Evolutionary conservation across 2,888 invertebrate species (phyloP).

Genomic region (Drosophila paucipuncta): DNA sequence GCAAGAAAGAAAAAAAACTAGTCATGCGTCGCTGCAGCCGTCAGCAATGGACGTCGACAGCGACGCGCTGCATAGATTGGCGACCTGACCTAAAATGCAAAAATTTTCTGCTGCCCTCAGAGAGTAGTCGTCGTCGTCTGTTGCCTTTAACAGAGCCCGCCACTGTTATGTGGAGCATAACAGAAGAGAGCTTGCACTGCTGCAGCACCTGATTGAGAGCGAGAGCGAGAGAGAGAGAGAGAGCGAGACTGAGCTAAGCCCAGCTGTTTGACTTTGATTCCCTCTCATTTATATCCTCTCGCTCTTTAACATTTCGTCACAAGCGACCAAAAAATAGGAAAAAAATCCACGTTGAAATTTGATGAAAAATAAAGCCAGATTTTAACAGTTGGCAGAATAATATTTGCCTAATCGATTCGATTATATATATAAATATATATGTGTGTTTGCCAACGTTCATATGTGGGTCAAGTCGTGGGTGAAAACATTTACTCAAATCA

Average conservation of each 20-base stretch:
- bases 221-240: neutral
- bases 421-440: neutral
- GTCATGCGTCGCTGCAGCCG: slow-evolving; percentile 68
- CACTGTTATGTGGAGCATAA: slow-evolving; percentile 56
- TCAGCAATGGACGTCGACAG: slow-evolving; percentile 32
- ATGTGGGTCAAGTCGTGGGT: neutral
- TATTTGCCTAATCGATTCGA: neutral
- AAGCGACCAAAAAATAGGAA: neutral
- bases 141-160: slow-evolving; percentile 56
- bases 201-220: slow-evolving; percentile 1
- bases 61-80: slow-evolving; percentile 80
- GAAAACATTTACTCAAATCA: neutral
- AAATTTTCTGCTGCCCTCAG: slow-evolving; percentile 59
- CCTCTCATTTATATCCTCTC: slow-evolving; percentile 20
- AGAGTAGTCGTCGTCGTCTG: slow-evolving; percentile 22
- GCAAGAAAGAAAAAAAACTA: slow-evolving; percentile 47
- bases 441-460: neutral
- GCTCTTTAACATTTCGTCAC: slow-evolving; percentile 6
- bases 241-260: slow-evolving; percentile 13
- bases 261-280: slow-evolving; percentile 39
- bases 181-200: slow-evolving; percentile 14
- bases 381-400: neutral
- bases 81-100: slow-evolving; percentile 85
- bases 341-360: slow-evolving; percentile 9
- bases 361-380: neutral